These are phyloP conservation scores for Bedellia somnulentella DNA, from an alignment of 2,888 invertebrate species.

Conservation along the genomic window DNA sequence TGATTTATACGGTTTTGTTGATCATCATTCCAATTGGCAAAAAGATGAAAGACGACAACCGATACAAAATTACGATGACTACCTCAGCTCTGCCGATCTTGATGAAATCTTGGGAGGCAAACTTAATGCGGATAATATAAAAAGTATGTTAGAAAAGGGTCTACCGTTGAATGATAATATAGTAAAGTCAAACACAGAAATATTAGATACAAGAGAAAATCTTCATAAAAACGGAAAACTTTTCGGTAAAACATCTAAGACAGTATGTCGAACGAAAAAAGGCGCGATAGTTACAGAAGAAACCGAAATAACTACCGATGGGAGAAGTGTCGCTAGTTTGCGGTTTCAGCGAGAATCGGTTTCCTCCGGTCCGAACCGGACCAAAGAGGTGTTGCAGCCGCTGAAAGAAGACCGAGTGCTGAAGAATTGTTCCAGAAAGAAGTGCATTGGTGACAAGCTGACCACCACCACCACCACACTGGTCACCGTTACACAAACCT, in stretches of 20 bases:
- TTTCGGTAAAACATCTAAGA: constrained; percentile 40
- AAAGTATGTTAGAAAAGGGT: constrained; percentile 42
- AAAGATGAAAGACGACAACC: constrained; percentile 58
- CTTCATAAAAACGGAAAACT: constrained; percentile 37
- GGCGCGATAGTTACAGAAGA: constrained; percentile 49
- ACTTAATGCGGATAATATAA: constrained; percentile 36
- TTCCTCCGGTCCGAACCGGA: constrained; percentile 37
- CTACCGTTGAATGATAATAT: constrained; percentile 24
- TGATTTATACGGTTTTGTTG: constrained; percentile 34
- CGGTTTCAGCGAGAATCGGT: constrained; percentile 45
- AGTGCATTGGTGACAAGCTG: constrained; percentile 40
- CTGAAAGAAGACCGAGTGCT: constrained; percentile 36
- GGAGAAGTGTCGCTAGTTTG: constrained; percentile 35
- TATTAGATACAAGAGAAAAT: constrained; percentile 40
- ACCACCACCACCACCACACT: constrained; percentile 46
- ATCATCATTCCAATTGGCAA: constrained; percentile 35
- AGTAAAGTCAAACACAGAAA: constrained; percentile 9
- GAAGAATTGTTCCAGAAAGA: constrained; percentile 30
- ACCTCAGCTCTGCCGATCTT: constrained; percentile 33
- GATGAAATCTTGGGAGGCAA: constrained; percentile 33
- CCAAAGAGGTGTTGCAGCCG: constrained; percentile 37
- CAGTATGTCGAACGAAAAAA: constrained; percentile 38
- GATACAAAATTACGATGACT: constrained; percentile 40
- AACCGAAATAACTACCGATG: constrained; percentile 44
- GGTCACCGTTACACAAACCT: constrained; percentile 48